Evolutionary conservation across 2,113 vertebrate species (phyloP).

Genomic region (Shinisaurus crocodilurus): DNA sequence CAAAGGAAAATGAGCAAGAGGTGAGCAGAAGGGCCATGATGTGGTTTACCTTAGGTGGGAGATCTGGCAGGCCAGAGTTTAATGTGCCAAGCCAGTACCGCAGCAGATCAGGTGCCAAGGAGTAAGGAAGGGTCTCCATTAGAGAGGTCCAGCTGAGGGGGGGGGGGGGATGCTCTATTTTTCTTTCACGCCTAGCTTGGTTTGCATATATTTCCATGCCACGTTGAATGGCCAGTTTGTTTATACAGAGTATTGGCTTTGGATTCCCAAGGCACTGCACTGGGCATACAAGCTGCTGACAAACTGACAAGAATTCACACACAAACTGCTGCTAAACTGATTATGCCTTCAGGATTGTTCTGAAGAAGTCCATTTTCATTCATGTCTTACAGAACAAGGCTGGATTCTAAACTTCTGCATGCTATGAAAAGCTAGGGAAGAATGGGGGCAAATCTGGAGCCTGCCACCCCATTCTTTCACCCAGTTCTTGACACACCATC

Average conservation of each 20-base stretch:
- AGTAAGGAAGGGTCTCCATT: background rate
- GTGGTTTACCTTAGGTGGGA: too few species aligned
- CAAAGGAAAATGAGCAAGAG: accelerated
- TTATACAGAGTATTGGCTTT: too few species aligned
- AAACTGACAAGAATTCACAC: background rate
- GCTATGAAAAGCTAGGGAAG: background rate
- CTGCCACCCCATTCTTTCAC: background rate
- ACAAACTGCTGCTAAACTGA: background rate
- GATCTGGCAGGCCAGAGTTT: background rate
- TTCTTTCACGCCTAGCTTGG: background rate
- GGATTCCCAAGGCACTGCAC: background rate
- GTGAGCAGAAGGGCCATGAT: background rate
- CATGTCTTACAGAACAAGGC: background rate
- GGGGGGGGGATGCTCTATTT: background rate
- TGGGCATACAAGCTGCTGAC: background rate
- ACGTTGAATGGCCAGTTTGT: too few species aligned
- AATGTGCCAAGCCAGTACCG: background rate
- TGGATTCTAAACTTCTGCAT: background rate
- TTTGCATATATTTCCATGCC: background rate
- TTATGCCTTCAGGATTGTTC: background rate
- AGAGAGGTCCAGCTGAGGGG: background rate
- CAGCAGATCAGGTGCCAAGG: background rate
- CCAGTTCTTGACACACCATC: background rate
- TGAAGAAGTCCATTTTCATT: background rate
- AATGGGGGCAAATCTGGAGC: too few species aligned